Percentiles rank a stretch among this genome's conserved stretches.
Evolutionary conservation across 1,140 invertebrate genomes (phyloP).

Genomic region (Ceratoteleas bidentatus): DNA sequence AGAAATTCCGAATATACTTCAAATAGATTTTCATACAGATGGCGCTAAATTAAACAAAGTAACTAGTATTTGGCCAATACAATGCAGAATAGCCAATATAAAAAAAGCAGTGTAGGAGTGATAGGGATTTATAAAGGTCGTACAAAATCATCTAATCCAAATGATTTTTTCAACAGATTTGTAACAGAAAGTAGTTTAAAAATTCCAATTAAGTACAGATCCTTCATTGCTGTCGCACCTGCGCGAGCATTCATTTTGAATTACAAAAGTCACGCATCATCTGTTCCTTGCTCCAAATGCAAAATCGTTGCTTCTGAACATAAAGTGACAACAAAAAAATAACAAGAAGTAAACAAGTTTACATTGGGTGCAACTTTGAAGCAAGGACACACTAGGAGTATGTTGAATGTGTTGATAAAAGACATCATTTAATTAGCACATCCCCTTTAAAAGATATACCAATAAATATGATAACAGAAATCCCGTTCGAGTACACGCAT

Average conservation of each 20-base stretch:
- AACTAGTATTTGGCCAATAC: constrained; percentile 32
- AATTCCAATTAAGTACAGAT: neutral
- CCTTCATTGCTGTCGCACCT: neutral
- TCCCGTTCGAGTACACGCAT: constrained; percentile 14
- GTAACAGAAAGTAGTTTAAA: no score
- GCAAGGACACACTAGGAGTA: neutral
- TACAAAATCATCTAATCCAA: constrained; percentile 35
- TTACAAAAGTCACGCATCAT: neutral
- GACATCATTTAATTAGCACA: neutral
- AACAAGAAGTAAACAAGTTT: neutral
- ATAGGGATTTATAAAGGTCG: constrained; percentile 48
- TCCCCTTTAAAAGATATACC: neutral
- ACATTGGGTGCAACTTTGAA: neutral
- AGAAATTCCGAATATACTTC: constrained; percentile 2
- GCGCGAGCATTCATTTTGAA: constrained; percentile 5
- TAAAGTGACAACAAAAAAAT: neutral
- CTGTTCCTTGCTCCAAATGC: neutral
- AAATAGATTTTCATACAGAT: constrained; percentile 37
- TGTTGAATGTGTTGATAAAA: neutral
- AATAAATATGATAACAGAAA: neutral
- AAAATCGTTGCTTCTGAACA: neutral
- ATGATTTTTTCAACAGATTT: constrained; percentile 43
- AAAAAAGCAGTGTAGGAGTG: constrained; percentile 5
- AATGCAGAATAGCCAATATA: constrained; percentile 36
- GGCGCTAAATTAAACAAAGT: constrained; percentile 30